A percentile compares a stretch with the other conserved stretches of the same genome.
These are phyloP conservation scores for Morelia viridis DNA, from an alignment of 2,797 vertebrate genomes.

Conservation along the genomic window DNA sequence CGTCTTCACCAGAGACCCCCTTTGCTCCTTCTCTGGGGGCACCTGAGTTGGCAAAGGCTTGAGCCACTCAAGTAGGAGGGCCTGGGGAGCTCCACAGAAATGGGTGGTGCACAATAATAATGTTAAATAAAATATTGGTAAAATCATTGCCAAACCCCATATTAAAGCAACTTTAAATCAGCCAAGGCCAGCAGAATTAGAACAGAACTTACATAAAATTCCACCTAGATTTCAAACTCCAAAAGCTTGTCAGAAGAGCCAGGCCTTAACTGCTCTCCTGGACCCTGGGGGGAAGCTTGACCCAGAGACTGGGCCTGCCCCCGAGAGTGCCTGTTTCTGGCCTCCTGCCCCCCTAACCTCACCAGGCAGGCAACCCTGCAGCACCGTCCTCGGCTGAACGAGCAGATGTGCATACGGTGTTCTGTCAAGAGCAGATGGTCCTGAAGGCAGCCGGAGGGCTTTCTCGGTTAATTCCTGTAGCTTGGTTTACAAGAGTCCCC, in stretches of 20 bases:
- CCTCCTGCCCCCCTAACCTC: not conserved
- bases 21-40: not conserved
- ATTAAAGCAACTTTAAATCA: not conserved
- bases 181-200: not conserved
- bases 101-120: not conserved
- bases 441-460: not conserved
- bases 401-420: not conserved
- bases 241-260: not conserved
- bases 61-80: not conserved
- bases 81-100: not conserved
- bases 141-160: not conserved
- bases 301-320: not conserved
- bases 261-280: not conserved
- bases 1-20: not conserved
- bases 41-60: not conserved
- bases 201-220: not conserved
- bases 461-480: not conserved
- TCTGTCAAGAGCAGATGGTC: not conserved
- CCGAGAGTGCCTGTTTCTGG: not conserved
- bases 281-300: not conserved
- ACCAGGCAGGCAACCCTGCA: not conserved
- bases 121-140: not conserved
- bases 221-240: not conserved
- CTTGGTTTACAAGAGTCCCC: not conserved
- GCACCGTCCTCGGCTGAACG: not conserved